phyloP scores from a whole-genome alignment of 92 coral and sea anemone genomes.

The Epizoanthus fatuus region DNA sequence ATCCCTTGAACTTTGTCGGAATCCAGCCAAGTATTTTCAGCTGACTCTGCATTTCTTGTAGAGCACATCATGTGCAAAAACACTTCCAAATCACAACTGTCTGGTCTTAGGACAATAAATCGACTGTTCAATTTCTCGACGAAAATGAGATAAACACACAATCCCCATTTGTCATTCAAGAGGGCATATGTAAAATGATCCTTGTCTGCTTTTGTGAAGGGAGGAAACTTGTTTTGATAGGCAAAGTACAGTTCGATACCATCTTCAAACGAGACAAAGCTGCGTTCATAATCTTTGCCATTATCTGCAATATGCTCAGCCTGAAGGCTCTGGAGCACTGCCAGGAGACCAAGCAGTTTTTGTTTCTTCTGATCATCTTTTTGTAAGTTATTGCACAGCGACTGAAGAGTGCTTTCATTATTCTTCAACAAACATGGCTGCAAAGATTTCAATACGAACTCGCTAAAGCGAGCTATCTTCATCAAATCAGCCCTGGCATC shows the following conservation, averaged over 20 bases:
- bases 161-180: conserved; percentile 41
- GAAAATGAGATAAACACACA: conserved; percentile 36
- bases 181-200: conserved; percentile 46
- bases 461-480: conserved; percentile 40
- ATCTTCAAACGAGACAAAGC: conserved; percentile 52
- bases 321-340: conserved; percentile 39
- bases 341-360: conserved; percentile 45
- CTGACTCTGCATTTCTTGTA: neutral
- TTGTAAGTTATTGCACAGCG: neutral
- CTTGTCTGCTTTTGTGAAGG: conserved; percentile 42
- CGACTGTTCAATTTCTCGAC: conserved; percentile 23
- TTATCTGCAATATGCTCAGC: conserved; percentile 41
- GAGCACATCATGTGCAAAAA: conserved; percentile 37
- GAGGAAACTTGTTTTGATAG: conserved; percentile 50
- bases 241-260: conserved; percentile 41
- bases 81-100: conserved; percentile 32
- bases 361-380: conserved; percentile 29
- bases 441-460: conserved; percentile 15
- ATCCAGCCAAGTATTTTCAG: conserved; percentile 24
- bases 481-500: conserved; percentile 51
- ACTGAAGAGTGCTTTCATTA: conserved; percentile 40
- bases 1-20: conserved; percentile 22
- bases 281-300: conserved; percentile 51
- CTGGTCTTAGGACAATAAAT: conserved; percentile 43
- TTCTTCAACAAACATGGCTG: conserved; percentile 51